A percentile compares a stretch with the other conserved stretches of the same genome.
These are phyloP conservation scores for Leptura quadrifasciata DNA, from an alignment of 2,888 invertebrate genomes.

Conservation along the genomic window DNA sequence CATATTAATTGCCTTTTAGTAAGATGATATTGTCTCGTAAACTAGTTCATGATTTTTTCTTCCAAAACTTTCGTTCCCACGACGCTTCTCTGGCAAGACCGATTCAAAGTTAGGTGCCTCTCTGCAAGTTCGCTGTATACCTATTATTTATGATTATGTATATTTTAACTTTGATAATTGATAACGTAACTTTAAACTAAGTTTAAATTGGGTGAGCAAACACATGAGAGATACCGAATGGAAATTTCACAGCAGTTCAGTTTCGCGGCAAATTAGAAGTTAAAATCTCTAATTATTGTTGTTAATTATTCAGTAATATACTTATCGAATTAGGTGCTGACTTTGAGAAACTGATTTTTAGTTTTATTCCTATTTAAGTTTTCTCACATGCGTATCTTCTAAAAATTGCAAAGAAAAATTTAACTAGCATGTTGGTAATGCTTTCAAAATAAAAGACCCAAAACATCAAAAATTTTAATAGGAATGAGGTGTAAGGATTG, in stretches of 20 bases:
- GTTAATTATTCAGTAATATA: conserved; percentile 22
- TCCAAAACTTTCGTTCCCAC: neutral
- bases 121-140: conserved; percentile 14
- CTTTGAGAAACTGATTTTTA: neutral
- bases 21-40: neutral
- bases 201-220: conserved; percentile 14
- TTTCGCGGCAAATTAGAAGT: conserved; percentile 11
- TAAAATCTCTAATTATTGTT: conserved; percentile 30
- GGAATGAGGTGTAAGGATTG: too few relatives aligned
- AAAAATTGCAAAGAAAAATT: too few relatives aligned
- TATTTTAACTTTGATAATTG: conserved; percentile 29
- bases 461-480: too few relatives aligned
- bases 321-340: neutral
- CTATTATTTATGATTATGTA: conserved; percentile 28
- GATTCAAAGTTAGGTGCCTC: neutral
- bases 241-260: conserved; percentile 3
- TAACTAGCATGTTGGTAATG: too few relatives aligned
- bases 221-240: conserved; percentile 19
- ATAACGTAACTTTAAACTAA: conserved; percentile 24
- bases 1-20: neutral
- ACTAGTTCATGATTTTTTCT: neutral
- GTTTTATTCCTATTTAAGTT: neutral
- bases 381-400: too few relatives aligned
- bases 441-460: too few relatives aligned
- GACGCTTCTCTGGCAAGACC: neutral